A percentile compares a stretch with the other conserved stretches of the same genome.
Conservation (phyloP, 2,113 vertebrate species). For the Odobenus rosmarus region DNA sequence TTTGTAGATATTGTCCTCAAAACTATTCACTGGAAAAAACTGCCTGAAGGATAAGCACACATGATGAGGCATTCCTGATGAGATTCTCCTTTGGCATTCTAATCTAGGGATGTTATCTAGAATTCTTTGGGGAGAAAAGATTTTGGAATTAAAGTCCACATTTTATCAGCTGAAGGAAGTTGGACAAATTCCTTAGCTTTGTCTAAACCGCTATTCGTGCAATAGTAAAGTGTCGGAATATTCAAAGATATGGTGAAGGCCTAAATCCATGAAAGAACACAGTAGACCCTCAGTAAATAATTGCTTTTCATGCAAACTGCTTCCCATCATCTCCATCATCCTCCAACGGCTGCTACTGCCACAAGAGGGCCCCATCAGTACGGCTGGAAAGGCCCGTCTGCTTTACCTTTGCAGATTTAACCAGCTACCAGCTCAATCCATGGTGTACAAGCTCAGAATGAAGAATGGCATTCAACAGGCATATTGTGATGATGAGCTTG, state of each 20-base stretch:
- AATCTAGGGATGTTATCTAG: not conserved
- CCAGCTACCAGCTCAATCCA: not conserved
- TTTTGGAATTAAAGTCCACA: not conserved
- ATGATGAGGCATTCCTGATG: not conserved
- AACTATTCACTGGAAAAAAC: not conserved
- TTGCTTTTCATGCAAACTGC: not conserved
- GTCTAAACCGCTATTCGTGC: not conserved
- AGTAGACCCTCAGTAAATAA: not conserved
- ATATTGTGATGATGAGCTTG: not conserved
- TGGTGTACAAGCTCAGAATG: not conserved
- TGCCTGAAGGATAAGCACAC: not conserved
- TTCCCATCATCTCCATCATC: not conserved
- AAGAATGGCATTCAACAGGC: not conserved
- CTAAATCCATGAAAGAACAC: not conserved
- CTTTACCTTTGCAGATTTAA: not conserved
- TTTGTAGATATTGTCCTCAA: not conserved
- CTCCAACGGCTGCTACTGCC: not conserved
- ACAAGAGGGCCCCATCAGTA: constrained; percentile 47
- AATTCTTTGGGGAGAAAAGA: not conserved
- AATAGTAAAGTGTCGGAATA: not conserved
- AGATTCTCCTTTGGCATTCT: not conserved
- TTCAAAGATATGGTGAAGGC: not conserved
- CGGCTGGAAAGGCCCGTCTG: not conserved
- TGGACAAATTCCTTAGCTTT: not conserved
- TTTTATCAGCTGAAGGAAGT: not conserved